These are phyloP conservation scores for Cinara cedri DNA, from an alignment of 2,888 invertebrate species.

Conservation along the genomic window DNA sequence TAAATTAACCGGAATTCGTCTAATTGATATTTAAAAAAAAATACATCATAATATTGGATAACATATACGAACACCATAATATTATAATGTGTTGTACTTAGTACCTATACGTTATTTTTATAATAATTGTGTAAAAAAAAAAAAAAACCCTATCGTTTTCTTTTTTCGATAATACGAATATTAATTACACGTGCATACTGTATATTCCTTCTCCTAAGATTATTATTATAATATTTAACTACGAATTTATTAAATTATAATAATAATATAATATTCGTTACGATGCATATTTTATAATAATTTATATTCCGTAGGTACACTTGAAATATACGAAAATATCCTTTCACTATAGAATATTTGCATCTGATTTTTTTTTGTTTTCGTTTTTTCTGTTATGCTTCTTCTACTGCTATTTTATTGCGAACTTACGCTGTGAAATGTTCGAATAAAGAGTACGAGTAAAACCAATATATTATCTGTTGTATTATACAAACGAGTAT, in stretches of 20 bases:
- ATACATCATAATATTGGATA: background rate
- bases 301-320: background rate
- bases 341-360: conserved; percentile 15
- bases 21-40: background rate
- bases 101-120: background rate
- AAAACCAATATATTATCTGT: background rate
- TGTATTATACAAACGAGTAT: background rate
- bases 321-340: background rate
- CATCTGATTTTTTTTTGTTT: no score
- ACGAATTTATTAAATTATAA: background rate
- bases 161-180: no score
- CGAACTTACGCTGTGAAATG: no score
- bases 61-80: no score
- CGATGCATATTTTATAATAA: background rate
- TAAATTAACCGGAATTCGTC: background rate
- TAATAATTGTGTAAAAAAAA: background rate
- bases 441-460: no score
- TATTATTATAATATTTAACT: background rate
- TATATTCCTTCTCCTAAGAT: no score
- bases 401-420: background rate
- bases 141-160: no score
- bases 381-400: background rate
- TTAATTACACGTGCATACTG: no score
- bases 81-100: background rate
- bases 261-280: background rate